These are phyloP conservation scores for Thymelicus lineola DNA, from an alignment of 2,888 invertebrate genomes.

Conservation along the genomic window DNA sequence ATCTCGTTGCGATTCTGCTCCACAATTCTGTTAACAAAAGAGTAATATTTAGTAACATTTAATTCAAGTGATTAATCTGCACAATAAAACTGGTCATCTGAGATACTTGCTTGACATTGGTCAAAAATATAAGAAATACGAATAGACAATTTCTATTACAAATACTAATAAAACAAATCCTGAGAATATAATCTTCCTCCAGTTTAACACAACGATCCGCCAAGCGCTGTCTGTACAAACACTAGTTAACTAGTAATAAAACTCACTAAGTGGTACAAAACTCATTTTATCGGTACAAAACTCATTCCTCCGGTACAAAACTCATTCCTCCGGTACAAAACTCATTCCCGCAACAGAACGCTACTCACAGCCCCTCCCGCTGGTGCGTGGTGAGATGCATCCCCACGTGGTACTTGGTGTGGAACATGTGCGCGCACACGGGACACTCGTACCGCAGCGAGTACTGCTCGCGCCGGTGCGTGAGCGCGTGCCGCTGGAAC, in stretches of 20 bases:
- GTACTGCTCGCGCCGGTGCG: slow-evolving; percentile 59
- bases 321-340: background rate
- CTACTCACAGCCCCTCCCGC: slow-evolving; percentile 67
- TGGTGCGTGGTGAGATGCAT: slow-evolving; percentile 75
- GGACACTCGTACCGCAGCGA: slow-evolving; percentile 75
- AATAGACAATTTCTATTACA: too few relatives aligned
- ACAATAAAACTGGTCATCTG: too few relatives aligned
- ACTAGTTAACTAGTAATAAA: too few relatives aligned
- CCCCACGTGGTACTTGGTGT: slow-evolving; percentile 73
- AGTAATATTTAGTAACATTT: background rate
- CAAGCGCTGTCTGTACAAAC: too few relatives aligned
- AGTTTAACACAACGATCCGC: too few relatives aligned
- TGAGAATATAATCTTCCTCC: too few relatives aligned
- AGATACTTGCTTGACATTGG: too few relatives aligned
- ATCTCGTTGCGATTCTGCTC: slow-evolving; percentile 73
- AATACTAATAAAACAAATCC: too few relatives aligned
- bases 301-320: background rate
- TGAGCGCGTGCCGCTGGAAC: slow-evolving; percentile 62
- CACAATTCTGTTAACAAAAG: slow-evolving; percentile 57
- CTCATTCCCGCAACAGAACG: too few relatives aligned
- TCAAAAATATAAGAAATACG: too few relatives aligned
- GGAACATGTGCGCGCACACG: slow-evolving; percentile 79
- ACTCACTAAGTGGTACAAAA: too few relatives aligned
- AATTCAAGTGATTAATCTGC: background rate
- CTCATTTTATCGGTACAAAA: too few relatives aligned